A percentile compares a stretch with the other conserved stretches of the same genome.
Evolutionary conservation across 1,140 invertebrate genomes (phyloP).

Genomic region (Drosophila subobscura): DNA sequence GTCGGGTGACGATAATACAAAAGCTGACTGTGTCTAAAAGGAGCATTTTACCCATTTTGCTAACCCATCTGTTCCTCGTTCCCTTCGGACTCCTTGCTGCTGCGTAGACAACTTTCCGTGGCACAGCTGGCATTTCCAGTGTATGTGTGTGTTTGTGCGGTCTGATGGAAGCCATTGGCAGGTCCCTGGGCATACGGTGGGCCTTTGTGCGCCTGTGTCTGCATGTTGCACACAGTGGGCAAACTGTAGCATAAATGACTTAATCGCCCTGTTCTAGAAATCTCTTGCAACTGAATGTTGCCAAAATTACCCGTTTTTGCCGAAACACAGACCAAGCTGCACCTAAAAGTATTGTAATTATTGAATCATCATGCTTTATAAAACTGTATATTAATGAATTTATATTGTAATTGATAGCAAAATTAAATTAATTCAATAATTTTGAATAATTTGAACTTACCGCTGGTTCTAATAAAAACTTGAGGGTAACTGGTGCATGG

Average conservation of each 20-base stretch:
- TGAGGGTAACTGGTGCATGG: not conserved
- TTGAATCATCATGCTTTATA: too few relatives aligned
- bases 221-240: conserved; percentile 52
- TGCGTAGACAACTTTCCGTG: conserved; percentile 71
- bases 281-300: conserved; percentile 19
- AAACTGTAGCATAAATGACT: conserved; percentile 60
- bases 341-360: too few relatives aligned
- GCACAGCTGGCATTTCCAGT: conserved; percentile 56
- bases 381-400: too few relatives aligned
- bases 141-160: conserved; percentile 33
- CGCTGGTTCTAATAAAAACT: not conserved
- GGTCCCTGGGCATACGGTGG: conserved; percentile 35
- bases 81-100: conserved; percentile 30
- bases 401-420: too few relatives aligned
- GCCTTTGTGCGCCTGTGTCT: conserved; percentile 21
- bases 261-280: conserved; percentile 49
- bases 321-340: not conserved
- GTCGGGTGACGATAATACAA: conserved; percentile 51
- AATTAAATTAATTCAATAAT: too few relatives aligned
- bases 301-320: not conserved
- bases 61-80: not conserved
- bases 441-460: too few relatives aligned
- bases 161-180: conserved; percentile 53
- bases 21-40: conserved; percentile 47
- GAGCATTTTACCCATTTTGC: not conserved